These are phyloP conservation scores for Oryctes rhinoceros DNA, from an alignment of 1,140 invertebrate species.

Conservation along the genomic window DNA sequence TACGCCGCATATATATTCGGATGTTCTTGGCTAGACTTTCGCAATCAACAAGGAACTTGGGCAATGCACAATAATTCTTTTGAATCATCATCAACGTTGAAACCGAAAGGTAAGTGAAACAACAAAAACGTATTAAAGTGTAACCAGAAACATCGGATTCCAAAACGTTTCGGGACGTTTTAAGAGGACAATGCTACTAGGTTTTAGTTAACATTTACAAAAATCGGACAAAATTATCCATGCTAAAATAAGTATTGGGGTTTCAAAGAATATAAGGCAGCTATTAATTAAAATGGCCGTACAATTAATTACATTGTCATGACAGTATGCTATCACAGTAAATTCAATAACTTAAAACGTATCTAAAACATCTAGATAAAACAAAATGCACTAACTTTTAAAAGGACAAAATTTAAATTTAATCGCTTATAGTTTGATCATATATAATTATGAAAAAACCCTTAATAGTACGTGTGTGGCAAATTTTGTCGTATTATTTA, in stretches of 20 bases:
- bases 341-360: conserved; percentile 49
- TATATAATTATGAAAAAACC: conserved; percentile 36
- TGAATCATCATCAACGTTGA: not conserved
- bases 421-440: conserved; percentile 52
- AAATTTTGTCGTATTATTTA: conserved; percentile 41
- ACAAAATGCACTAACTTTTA: conserved; percentile 45
- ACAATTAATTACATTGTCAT: conserved; percentile 48
- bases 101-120: not conserved
- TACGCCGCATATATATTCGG: not conserved
- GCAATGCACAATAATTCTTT: not conserved
- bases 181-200: conserved; percentile 3
- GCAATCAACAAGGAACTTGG: not conserved
- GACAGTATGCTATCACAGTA: conserved; percentile 54
- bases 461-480: conserved; percentile 38
- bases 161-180: not conserved
- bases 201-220: not conserved
- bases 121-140: not conserved
- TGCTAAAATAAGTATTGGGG: not conserved
- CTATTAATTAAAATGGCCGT: conserved; percentile 44
- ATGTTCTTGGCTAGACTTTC: conserved; percentile 21
- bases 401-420: conserved; percentile 39
- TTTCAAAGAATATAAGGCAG: conserved; percentile 2
- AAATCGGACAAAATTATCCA: not conserved
- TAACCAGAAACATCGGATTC: conserved; percentile 18
- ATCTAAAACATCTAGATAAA: conserved; percentile 45